phyloP scores from a whole-genome alignment of 2,888 invertebrate species.

The Acleris cristana region DNA sequence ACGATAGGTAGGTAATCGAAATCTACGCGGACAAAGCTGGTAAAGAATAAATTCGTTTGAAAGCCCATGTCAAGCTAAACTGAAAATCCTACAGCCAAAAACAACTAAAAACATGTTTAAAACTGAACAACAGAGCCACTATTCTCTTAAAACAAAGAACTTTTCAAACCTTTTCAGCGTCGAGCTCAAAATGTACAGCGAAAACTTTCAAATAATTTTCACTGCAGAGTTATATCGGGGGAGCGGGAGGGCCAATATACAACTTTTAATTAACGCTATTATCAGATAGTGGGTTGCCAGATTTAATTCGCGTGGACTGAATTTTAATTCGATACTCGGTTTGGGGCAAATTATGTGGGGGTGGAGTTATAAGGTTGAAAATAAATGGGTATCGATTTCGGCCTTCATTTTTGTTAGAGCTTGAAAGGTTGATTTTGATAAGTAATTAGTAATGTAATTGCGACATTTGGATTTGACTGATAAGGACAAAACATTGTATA shows the following conservation, averaged over 20 bases:
- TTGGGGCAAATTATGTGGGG: conserved; percentile 8
- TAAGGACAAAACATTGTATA: too few species aligned
- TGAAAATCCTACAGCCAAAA: too few species aligned
- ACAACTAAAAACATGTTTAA: too few species aligned
- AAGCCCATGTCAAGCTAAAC: too few species aligned
- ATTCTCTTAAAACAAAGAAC: conserved; percentile 1
- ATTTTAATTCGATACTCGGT: conserved; percentile 36
- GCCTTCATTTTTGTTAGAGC: not conserved
- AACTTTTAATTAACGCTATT: conserved; percentile 45
- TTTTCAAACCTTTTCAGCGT: not conserved
- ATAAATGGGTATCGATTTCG: conserved; percentile 11
- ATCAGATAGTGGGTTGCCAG: conserved; percentile 51
- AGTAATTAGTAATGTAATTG: too few species aligned
- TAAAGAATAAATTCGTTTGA: too few species aligned
- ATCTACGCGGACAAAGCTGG: too few species aligned
- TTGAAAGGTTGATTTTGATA: not conserved
- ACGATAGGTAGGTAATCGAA: too few species aligned
- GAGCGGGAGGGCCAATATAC: conserved; percentile 28
- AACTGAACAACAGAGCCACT: too few species aligned
- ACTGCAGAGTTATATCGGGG: conserved; percentile 9
- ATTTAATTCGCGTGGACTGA: conserved; percentile 49
- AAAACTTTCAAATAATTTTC: conserved; percentile 9
- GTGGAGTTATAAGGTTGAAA: not conserved
- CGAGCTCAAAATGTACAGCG: conserved; percentile 6
- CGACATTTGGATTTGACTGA: too few species aligned